These are phyloP conservation scores for Microplitis manilae DNA, from an alignment of 2,888 invertebrate species.

Conservation along the genomic window DNA sequence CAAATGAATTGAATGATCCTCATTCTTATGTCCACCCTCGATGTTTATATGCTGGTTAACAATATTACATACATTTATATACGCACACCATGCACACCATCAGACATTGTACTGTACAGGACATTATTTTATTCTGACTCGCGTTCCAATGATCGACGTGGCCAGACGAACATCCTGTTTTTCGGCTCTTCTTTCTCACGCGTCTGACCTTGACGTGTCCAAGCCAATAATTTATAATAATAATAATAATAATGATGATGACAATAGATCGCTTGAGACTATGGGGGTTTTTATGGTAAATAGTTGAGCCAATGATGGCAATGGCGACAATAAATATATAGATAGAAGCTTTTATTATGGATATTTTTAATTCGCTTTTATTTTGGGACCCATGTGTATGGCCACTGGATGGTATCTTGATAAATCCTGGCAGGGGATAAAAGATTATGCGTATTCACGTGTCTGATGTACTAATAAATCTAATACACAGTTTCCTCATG, in stretches of 20 bases:
- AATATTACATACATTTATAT: constrained; percentile 9
- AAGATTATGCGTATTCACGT: constrained; percentile 26
- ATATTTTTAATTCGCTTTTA: background rate
- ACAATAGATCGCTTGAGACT: background rate
- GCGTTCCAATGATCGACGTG: constrained; percentile 42
- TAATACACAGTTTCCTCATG: constrained; percentile 25
- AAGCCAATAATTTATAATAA: background rate
- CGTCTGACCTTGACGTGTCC: constrained; percentile 1
- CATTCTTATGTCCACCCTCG: constrained; percentile 17
- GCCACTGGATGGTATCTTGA: background rate
- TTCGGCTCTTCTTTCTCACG: constrained; percentile 24
- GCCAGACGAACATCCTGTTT: constrained; percentile 39
- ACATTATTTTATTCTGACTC: constrained; percentile 27
- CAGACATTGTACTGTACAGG: constrained; percentile 1
- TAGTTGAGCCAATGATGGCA: too few species aligned
- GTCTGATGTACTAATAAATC: constrained; percentile 6
- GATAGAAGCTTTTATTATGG: background rate
- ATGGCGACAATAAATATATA: too few species aligned
- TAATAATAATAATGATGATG: background rate
- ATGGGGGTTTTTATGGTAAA: too few species aligned
- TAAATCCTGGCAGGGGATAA: constrained; percentile 10
- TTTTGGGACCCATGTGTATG: background rate
- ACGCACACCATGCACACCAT: background rate
- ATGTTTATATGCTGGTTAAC: constrained; percentile 17
- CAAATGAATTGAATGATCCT: constrained; percentile 15